phyloP scores from a whole-genome alignment of 2,888 invertebrate species.

The Epirrhoe alternata region DNA sequence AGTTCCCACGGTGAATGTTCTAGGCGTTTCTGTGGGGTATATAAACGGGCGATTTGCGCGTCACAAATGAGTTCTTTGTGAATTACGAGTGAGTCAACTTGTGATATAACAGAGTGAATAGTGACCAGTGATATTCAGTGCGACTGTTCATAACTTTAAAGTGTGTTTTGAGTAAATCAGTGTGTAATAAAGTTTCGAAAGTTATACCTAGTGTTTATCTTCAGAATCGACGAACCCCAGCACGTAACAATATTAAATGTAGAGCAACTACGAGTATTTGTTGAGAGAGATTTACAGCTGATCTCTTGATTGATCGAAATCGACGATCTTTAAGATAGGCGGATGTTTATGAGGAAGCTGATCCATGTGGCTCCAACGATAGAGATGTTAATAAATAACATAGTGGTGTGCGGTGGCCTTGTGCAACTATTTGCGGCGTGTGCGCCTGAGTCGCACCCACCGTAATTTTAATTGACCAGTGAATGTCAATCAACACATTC shows the following conservation, averaged over 20 bases:
- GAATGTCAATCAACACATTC: conserved; percentile 73
- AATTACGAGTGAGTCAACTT: no score
- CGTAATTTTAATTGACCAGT: conserved; percentile 70
- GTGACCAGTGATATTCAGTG: no score
- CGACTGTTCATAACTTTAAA: no score
- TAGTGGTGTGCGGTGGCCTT: conserved; percentile 69
- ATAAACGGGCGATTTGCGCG: no score
- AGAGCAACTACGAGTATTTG: conserved; percentile 22
- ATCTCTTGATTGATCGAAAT: conserved; percentile 33
- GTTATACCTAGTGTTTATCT: no score
- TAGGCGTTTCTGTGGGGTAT: no score
- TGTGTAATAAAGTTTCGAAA: no score
- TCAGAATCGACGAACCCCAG: no score
- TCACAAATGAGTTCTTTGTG: no score
- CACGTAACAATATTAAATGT: conserved; percentile 21
- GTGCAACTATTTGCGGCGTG: conserved; percentile 75
- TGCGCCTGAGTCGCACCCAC: conserved; percentile 54
- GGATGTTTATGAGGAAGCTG: conserved; percentile 57
- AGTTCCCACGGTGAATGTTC: no score
- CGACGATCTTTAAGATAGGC: conserved; percentile 45
- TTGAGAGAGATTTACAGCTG: conserved; percentile 17
- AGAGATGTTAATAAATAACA: conserved; percentile 66
- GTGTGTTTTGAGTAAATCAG: no score
- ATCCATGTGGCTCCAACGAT: conserved; percentile 54
- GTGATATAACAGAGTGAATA: no score